Base-by-base conservation (phyloP, 2,888 invertebrate species). In the Netelia melanura region DNA sequence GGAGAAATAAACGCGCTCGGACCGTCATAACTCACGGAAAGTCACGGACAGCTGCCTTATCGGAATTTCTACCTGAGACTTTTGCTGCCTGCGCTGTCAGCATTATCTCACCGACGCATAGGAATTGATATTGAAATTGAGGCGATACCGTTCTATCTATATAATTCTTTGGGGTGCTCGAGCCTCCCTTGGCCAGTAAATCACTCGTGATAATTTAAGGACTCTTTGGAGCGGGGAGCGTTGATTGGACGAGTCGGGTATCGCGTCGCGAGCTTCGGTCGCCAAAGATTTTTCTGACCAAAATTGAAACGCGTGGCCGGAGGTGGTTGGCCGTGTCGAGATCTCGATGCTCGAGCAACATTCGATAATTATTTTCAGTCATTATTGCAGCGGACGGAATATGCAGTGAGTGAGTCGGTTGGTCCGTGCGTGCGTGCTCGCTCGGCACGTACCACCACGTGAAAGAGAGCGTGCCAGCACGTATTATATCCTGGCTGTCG, bases 391-490 rank as follows among this genome's bases (percentile, higher is more conserved):
- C 67, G 25, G 72, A 67, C n/a, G 38, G 71, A 61, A 71, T 82
- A 77, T 78, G 77, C 67, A 72, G 72, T 52, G 62, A 83, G 17
- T 74, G 65, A 78, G 52, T 70, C 10, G 62, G 30, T 25, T 61
- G 25, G 23, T 67, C 44, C 14, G 52, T 56, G 3, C 25, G 21
- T 58, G 70, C 21, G 62, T 74, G 78, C 70, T 52, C 58, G 74
- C 70, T 78, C 38, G 68, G 62, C 44, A 43, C 74, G 17, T 25
- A 72, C 64, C 44, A 14, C 21, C 43, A 58, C 67, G 65, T 56
- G 68, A 43, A 54, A 83, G 77, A 75, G 74, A 79, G 79, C 79
- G 83, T 83, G 83, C 79, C 83, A 58, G 74, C 79, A 83, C 83
- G 83, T 79, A 83, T 79, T 74, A 80, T 80, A 80, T 74, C 44